Evolutionary conservation across 2,113 vertebrate genomes (phyloP).

Genomic region (Amblyopsis rosae): DNA sequence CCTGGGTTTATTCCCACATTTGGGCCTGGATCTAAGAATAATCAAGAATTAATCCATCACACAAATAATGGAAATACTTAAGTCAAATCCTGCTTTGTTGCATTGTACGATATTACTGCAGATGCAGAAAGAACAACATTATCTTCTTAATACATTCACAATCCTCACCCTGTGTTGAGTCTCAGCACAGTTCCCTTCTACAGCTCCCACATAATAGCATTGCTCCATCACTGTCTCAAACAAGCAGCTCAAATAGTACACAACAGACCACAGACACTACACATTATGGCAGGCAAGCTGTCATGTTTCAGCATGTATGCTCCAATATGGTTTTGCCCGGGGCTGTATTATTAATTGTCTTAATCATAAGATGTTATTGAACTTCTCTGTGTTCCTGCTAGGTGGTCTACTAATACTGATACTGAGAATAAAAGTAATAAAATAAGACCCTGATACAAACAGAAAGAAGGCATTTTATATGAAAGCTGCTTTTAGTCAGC

Average conservation of each 20-base stretch:
- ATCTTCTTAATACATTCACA: too few relatives aligned
- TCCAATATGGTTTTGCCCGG: slow-evolving; percentile 22
- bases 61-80: too few relatives aligned
- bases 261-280: not conserved
- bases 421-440: slow-evolving; percentile 11
- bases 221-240: too few relatives aligned
- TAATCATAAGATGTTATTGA: slow-evolving; percentile 28
- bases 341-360: slow-evolving; percentile 28
- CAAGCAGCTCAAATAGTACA: not conserved
- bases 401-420: not conserved
- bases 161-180: too few relatives aligned
- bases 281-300: not conserved
- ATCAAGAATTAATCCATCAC: too few relatives aligned
- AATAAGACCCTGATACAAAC: slow-evolving; percentile 3
- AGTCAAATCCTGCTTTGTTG: too few relatives aligned
- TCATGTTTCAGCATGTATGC: slow-evolving; percentile 19
- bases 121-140: too few relatives aligned
- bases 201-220: too few relatives aligned
- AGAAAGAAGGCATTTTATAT: slow-evolving; percentile 6
- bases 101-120: too few relatives aligned
- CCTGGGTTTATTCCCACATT: too few relatives aligned
- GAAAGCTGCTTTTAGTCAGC: slow-evolving; percentile 18
- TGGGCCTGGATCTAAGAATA: too few relatives aligned
- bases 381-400: slow-evolving; percentile 19
- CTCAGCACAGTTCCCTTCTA: too few relatives aligned